Base-by-base conservation (phyloP, 2,797 vertebrate species). In the Eulemur coronatus region DNA sequence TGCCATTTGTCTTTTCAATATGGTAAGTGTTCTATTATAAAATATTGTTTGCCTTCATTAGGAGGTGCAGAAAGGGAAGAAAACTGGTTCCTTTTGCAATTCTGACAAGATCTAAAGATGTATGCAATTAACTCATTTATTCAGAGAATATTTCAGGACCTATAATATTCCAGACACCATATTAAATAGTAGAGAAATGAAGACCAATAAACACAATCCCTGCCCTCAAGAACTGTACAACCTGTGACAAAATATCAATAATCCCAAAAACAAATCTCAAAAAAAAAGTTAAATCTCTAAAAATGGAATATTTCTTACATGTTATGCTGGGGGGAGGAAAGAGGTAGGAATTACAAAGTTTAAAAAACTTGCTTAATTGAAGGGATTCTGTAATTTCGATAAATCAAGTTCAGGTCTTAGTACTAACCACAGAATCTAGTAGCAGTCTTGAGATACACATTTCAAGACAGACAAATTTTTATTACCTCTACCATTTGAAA, bases 401-500 rank as follows among this genome's bases (percentile, higher is more conserved):
- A 92, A 89, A 84, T 92, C 57, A 70, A 14, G 38, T 81, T 85
- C 67, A 35, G 20, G 33, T 96, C 50, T 76, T 67, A 48, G 5
- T 63, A 35, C 46, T 75, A 90, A 82, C 15, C 33, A 96, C 9
- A 76, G 59, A n/a, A 85, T 65, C 38, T 41, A 61, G 46, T 15
- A 95, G 38, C 46, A 89, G 22, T 86, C 55, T 63, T 65, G 18
- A 81, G 81, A 86, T 84, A 91, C n/a, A 84, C 5, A 81, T 88
- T 85, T 95, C 55, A 91, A 89, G 35, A 84, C 1, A 80, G 69
- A 79, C 33, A 75, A 85, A 59, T 82, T 85, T 67, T 88, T 81
- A 94, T 50, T 73, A 73, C 76, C 46, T 70, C 59, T 89, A 93
- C 13, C 84, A 85, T 61, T 11, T 89, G 67, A 84, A 91, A 93